phyloP scores from a whole-genome alignment of 2,888 invertebrate species.

The Silvanus unidentatus region DNA sequence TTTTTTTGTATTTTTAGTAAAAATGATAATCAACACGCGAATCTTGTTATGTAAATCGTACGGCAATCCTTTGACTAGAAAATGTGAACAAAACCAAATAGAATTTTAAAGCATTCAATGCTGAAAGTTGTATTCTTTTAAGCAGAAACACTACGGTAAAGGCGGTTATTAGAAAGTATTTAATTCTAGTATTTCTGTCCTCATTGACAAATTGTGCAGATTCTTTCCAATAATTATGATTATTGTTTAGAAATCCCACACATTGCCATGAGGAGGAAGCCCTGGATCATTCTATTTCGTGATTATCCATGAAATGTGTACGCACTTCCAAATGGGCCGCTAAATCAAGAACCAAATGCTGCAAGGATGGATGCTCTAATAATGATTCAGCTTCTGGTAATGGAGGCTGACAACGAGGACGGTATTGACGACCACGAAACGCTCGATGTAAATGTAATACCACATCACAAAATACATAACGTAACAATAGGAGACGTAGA shows the following conservation, averaged over 20 bases:
- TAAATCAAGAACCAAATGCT: conserved; percentile 75
- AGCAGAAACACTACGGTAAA: conserved; percentile 28
- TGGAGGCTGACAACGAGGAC: conserved; percentile 79
- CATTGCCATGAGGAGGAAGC: conserved; percentile 48
- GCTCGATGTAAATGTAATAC: conserved; percentile 82
- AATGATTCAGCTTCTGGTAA: conserved; percentile 81
- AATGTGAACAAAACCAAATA: conserved; percentile 25
- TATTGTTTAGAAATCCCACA: conserved; percentile 36
- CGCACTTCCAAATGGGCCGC: conserved; percentile 79
- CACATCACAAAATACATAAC: conserved; percentile 91
- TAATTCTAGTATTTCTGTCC: conserved; percentile 21
- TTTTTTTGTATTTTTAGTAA: too few species aligned
- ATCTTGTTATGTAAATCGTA: too few species aligned
- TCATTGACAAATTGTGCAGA: conserved; percentile 33
- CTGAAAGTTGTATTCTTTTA: conserved; percentile 15
- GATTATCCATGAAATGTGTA: conserved; percentile 59
- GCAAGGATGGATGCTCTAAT: conserved; percentile 74
- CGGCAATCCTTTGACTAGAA: not conserved
- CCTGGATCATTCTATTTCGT: conserved; percentile 59
- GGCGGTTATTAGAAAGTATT: conserved; percentile 16
- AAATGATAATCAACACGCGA: too few species aligned
- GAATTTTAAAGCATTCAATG: conserved; percentile 26
- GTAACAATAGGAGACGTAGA: conserved; percentile 76
- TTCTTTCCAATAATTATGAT: not conserved
- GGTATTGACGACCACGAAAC: conserved; percentile 76